phyloP scores from a whole-genome alignment of 2,888 invertebrate species.

The Drosophila affinis region DNA sequence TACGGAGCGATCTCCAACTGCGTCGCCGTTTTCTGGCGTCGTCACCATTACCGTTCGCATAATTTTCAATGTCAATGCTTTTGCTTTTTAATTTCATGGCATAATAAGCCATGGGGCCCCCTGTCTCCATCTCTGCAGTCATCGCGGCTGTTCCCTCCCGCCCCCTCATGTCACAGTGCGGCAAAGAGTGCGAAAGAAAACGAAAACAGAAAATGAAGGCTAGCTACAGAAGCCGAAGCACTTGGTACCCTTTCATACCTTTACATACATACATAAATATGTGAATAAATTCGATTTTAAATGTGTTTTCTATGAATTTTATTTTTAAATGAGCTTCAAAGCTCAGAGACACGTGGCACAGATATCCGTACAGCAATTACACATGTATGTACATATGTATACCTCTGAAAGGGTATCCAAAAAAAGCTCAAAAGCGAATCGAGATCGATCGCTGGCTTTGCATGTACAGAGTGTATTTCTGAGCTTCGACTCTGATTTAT shows the following conservation, averaged over 20 bases:
- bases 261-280: neutral
- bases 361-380: too few species aligned
- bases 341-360: too few species aligned
- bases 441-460: slow-evolving; percentile 15
- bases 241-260: neutral
- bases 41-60: slow-evolving; percentile 54
- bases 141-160: neutral
- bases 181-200: slow-evolving; percentile 50
- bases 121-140: slow-evolving; percentile 12
- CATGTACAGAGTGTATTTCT: neutral
- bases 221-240: neutral
- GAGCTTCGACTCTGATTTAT: slow-evolving; percentile 18
- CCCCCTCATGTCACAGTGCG: neutral
- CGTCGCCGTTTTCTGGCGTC: slow-evolving; percentile 16
- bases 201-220: slow-evolving; percentile 42
- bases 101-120: slow-evolving; percentile 49
- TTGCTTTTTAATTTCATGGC: slow-evolving; percentile 64
- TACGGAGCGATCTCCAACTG: slow-evolving; percentile 5
- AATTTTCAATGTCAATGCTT: slow-evolving; percentile 75
- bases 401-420: neutral
- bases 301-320: too few species aligned
- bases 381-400: too few species aligned
- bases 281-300: neutral
- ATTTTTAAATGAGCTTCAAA: neutral
- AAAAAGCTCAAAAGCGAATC: slow-evolving; percentile 45